Evolutionary conservation across 2,113 vertebrate species (phyloP).

Genomic region (Pachycephala philippinensis): DNA sequence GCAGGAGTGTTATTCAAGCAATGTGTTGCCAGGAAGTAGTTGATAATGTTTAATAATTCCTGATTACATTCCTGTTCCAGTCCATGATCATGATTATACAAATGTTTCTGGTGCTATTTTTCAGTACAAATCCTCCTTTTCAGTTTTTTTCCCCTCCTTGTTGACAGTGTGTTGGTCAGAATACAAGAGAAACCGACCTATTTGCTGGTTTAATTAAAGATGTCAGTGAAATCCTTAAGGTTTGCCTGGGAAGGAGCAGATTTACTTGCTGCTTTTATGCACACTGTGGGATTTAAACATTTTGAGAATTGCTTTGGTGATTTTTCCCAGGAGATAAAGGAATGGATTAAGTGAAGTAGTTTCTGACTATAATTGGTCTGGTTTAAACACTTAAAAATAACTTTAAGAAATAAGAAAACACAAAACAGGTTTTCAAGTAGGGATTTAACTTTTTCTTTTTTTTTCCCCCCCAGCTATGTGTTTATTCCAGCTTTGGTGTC

Average conservation of each 20-base stretch:
- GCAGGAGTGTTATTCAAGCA: neutral
- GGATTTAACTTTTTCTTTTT: conserved; percentile 22
- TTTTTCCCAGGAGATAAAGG: conserved; percentile 66
- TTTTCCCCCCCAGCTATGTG: neutral
- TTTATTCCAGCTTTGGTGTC: conserved; percentile 44
- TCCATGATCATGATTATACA: conserved; percentile 53
- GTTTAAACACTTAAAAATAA: conserved; percentile 67
- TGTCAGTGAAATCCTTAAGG: conserved; percentile 51
- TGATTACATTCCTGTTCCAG: conserved; percentile 55
- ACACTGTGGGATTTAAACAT: conserved; percentile 59
- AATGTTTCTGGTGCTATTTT: conserved; percentile 63
- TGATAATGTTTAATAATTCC: conserved; percentile 58
- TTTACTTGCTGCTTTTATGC: conserved; percentile 62
- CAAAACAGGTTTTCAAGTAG: conserved; percentile 43
- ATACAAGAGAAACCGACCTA: conserved; percentile 50
- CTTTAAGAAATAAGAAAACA: conserved; percentile 56
- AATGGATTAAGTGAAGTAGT: conserved; percentile 62
- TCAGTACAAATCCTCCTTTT: conserved; percentile 61
- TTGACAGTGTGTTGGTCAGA: conserved; percentile 48
- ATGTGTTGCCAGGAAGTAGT: conserved; percentile 46
- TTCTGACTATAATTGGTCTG: conserved; percentile 62
- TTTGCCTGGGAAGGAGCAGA: conserved; percentile 59
- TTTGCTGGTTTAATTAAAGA: conserved; percentile 71
- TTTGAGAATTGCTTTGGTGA: conserved; percentile 61
- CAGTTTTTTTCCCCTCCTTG: neutral